Evolutionary conservation across 2,888 invertebrate species (phyloP).

Genomic region (Phalera bucephala): DNA sequence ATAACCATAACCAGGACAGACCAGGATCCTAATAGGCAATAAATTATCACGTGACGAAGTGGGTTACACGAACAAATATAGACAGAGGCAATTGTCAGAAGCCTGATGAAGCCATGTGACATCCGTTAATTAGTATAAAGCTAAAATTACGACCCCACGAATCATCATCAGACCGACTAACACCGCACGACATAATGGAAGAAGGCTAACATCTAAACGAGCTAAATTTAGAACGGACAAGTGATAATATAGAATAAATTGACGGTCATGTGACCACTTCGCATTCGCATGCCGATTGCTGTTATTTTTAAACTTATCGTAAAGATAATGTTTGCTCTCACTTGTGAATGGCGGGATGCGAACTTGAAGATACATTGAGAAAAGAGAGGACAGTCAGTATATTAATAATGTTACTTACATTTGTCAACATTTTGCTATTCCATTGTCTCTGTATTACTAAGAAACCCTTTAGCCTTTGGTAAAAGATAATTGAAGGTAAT

Average conservation of each 20-base stretch:
- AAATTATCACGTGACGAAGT: conserved; percentile 22
- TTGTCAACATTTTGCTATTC: too few relatives aligned
- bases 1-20: conserved; percentile 10
- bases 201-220: conserved; percentile 64
- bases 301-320: conserved; percentile 61
- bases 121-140: conserved; percentile 48
- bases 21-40: conserved; percentile 12
- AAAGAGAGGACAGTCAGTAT: conserved; percentile 1
- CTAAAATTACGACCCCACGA: conserved; percentile 54
- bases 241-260: conserved; percentile 57
- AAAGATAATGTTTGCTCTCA: conserved; percentile 16
- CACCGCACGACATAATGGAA: conserved; percentile 49
- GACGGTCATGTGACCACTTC: conserved; percentile 58
- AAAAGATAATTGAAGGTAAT: too few relatives aligned
- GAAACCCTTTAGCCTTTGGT: too few relatives aligned
- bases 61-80: conserved; percentile 24
- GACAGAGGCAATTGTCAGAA: conserved; percentile 25
- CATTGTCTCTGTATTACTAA: too few relatives aligned
- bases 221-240: conserved; percentile 67
- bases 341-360: conserved; percentile 2
- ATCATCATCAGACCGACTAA: conserved; percentile 47
- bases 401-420: conserved; percentile 1
- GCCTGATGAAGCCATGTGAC: conserved; percentile 42
- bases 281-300: conserved; percentile 49
- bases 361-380: neutral